Conservation (phyloP, 2,113 vertebrate species). For the Crocuta crocuta region DNA sequence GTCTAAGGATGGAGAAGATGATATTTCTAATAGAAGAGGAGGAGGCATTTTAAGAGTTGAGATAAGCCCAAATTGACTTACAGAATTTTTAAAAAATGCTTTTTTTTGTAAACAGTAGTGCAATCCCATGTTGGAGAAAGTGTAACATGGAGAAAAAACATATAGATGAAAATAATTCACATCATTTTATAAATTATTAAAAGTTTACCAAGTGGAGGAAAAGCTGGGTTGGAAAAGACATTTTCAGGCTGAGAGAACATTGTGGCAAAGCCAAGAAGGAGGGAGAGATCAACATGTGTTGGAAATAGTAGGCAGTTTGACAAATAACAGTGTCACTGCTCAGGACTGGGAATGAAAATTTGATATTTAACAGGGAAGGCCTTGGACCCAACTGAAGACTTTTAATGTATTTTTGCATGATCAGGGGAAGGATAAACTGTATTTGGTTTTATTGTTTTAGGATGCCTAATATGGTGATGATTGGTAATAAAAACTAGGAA, state of each 20-base stretch:
- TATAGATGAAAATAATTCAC: background rate
- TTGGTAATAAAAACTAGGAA: background rate
- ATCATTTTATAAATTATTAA: constrained; percentile 6
- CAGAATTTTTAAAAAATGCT: background rate
- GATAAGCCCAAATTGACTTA: background rate
- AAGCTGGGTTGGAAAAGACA: background rate
- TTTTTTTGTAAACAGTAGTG: background rate
- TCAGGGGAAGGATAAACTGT: background rate
- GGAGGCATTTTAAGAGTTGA: background rate
- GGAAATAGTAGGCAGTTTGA: background rate
- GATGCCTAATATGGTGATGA: background rate
- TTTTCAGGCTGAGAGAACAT: background rate
- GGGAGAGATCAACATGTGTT: background rate
- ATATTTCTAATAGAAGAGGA: background rate
- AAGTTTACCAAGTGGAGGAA: constrained; percentile 15
- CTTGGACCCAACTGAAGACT: background rate
- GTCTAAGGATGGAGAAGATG: background rate
- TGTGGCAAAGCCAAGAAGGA: background rate
- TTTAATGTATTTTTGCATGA: constrained; percentile 3
- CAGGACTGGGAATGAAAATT: background rate
- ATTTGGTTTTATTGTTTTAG: background rate
- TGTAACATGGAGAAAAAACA: background rate
- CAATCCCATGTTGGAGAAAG: background rate
- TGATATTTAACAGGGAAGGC: background rate
- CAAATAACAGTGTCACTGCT: background rate